These are phyloP conservation scores for Labeo calbasu DNA, from an alignment of 2,797 vertebrate species.

Conservation along the genomic window DNA sequence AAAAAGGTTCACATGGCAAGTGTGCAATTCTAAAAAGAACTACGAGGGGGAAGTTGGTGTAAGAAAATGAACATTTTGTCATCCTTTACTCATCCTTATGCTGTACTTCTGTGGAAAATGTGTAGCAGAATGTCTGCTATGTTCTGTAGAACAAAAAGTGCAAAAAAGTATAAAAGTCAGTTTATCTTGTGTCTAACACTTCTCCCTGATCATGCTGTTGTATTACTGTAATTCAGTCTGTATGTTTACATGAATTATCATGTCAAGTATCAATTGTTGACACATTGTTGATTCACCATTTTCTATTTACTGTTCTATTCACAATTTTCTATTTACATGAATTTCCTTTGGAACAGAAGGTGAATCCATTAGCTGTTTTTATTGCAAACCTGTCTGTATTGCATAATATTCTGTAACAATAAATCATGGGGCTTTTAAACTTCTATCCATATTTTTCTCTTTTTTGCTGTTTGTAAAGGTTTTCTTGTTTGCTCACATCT, in stretches of 20 bases:
- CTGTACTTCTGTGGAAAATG: neutral
- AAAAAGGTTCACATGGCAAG: neutral
- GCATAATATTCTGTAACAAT: neutral
- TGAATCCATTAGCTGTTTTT: neutral
- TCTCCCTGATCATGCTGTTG: neutral
- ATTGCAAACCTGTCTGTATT: neutral
- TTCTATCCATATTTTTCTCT: neutral
- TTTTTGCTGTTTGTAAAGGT: neutral
- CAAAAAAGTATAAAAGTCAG: neutral
- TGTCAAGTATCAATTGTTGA: neutral
- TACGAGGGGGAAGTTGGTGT: neutral
- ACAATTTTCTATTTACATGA: neutral
- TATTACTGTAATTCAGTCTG: neutral
- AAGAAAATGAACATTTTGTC: neutral
- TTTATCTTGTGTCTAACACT: neutral
- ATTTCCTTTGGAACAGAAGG: neutral
- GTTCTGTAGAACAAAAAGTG: neutral
- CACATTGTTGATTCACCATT: neutral
- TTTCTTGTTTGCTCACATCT: neutral
- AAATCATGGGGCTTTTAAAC: constrained; percentile 11
- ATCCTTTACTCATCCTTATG: neutral
- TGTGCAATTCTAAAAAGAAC: neutral
- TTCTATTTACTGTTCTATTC: neutral
- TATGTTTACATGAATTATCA: neutral
- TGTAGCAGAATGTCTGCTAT: neutral